Percentiles rank a stretch among this genome's conserved stretches.
phyloP scores from a whole-genome alignment of 2,888 invertebrate species.

The Tenodera sinensis region DNA sequence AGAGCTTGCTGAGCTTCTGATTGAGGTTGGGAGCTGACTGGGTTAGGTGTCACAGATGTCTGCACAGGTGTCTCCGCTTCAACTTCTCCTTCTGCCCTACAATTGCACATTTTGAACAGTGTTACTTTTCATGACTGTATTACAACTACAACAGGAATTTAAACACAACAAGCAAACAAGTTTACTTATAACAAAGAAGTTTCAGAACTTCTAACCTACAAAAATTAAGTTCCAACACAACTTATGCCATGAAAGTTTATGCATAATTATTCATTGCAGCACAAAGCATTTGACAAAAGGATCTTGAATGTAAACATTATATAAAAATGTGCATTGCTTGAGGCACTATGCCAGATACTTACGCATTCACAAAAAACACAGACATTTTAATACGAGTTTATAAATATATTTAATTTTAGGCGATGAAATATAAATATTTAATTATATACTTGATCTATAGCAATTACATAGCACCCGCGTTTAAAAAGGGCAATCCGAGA shows the following conservation, averaged over 20 bases:
- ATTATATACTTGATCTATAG: neutral
- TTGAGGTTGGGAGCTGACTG: constrained; percentile 47
- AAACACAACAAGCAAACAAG: no score
- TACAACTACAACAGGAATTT: no score
- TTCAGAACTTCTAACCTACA: neutral
- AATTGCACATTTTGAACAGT: constrained; percentile 18
- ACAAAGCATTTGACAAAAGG: no score
- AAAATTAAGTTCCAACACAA: neutral
- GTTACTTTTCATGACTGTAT: neutral
- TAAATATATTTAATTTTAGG: neutral
- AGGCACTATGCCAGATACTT: constrained; percentile 47
- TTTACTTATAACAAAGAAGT: no score
- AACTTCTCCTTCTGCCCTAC: constrained; percentile 44
- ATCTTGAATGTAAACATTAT: no score
- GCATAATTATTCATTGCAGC: no score
- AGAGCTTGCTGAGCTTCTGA: constrained; percentile 68
- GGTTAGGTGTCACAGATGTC: constrained; percentile 35
- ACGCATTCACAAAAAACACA: constrained; percentile 69
- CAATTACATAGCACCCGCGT: constrained; percentile 31
- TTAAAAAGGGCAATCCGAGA: constrained; percentile 26
- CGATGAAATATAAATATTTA: neutral
- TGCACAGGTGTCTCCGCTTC: constrained; percentile 38
- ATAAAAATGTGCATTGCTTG: neutral
- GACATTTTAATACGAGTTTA: constrained; percentile 52
- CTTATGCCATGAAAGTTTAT: no score